Evolutionary conservation across 2,888 invertebrate genomes (phyloP), one percentile per base, ranked within the genome.

Genomic region (Pheosia gnoma): DNA sequence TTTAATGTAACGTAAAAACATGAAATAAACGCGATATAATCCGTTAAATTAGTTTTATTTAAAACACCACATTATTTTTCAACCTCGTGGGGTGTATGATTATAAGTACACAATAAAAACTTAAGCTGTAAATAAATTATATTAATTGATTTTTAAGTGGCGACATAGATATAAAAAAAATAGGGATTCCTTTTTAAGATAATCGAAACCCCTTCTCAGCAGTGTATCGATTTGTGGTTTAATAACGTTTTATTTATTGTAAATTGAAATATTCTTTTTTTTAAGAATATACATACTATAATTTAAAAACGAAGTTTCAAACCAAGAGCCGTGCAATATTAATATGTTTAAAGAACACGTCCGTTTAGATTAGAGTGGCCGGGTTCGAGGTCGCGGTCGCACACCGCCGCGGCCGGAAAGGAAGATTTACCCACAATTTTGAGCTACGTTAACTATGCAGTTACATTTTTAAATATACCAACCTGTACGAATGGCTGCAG

Each of bases 401-500:
- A 77, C 78, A 72, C 80, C 80, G 77, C 79, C 78, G 84, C 68
- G 86, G 82, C 88, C 88, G 89, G 90, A 90, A 90, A 86, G 83
- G 79, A 85, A 87, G 83, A 88, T 83, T 83, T 85, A 82, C 81
- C 85, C 80, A 83, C 86, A 51, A 84, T 85, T 82, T 74, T 72
- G 77, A 79, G 82, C 77, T 78, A 78, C 79, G 75, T 75, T 80
- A 82, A 80, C 83, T 80, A 79, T 79, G 79, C 78, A 78, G 83
- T 81, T 81, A 70, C 74, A 79, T 80, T 80, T 79, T 82, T 77
- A 78, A 83, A 83, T 71, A 72, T 67, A 79, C 67, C 71, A 68
- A 66, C 63, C 47, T 69, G 63, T 60, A 54, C 63, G 61, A 47
- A 41, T 7, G 41, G 0, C 8, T 8, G 41, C 41, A 5, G 8